phyloP scores from a whole-genome alignment of 2,797 vertebrate genomes.

The Kryptolebias ocellatus region DNA sequence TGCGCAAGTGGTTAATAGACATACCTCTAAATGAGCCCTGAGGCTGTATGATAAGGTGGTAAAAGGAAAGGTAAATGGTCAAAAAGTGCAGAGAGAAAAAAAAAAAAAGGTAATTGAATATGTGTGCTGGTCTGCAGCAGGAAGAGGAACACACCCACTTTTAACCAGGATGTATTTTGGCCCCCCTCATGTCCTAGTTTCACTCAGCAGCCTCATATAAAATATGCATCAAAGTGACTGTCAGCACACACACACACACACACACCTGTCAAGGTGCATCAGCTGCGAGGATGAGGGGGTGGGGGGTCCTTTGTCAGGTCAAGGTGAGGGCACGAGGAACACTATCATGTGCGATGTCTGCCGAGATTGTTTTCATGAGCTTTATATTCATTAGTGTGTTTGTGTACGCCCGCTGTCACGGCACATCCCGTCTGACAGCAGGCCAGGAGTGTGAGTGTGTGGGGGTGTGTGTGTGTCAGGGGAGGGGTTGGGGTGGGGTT shows the following conservation, averaged over 20 bases:
- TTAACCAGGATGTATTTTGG: slow-evolving; percentile 51
- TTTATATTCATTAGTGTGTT: slow-evolving; percentile 21
- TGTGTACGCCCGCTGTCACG: slow-evolving; percentile 41
- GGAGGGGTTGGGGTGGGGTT: background rate
- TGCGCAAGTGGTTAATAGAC: slow-evolving; percentile 53
- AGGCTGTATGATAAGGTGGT: slow-evolving; percentile 59
- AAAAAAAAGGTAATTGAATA: slow-evolving; percentile 50
- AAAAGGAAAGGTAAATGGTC: slow-evolving; percentile 44
- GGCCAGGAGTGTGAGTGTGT: slow-evolving; percentile 17
- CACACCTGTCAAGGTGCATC: slow-evolving; percentile 56
- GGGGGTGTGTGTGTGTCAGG: background rate
- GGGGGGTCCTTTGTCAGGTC: slow-evolving; percentile 52
- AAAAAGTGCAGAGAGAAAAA: slow-evolving; percentile 14
- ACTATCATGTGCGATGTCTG: slow-evolving; percentile 4
- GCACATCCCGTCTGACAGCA: slow-evolving; percentile 64
- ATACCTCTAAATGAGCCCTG: slow-evolving; percentile 56
- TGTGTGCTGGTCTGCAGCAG: slow-evolving; percentile 40
- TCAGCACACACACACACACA: slow-evolving; percentile 31
- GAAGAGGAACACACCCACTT: slow-evolving; percentile 49
- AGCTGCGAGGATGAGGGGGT: slow-evolving; percentile 21
- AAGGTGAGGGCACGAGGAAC: slow-evolving; percentile 56
- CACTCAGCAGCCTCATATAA: slow-evolving; percentile 58
- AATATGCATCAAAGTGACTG: slow-evolving; percentile 68
- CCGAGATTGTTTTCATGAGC: slow-evolving; percentile 20
- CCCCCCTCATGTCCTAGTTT: slow-evolving; percentile 68